Evolutionary conservation across 1,140 invertebrate species (phyloP), one percentile per base, ranked within the genome.

Genomic region (Drosophila mojavensis): DNA sequence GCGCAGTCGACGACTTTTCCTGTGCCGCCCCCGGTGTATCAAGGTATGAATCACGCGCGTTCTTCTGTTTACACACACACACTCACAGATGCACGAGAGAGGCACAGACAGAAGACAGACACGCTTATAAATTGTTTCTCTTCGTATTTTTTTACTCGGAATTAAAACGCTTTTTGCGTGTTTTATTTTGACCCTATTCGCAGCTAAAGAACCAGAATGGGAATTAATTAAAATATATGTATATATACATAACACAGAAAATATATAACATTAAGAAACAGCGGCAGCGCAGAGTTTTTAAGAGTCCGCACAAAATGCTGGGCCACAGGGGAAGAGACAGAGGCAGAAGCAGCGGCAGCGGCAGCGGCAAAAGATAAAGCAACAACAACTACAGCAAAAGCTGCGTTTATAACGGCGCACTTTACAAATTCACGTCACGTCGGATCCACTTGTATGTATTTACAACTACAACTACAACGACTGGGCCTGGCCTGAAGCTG

Each of bases 141-240:
- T 48, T 48, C 3, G 0, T 50, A 26, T 74, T 53, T 56, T 74
- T 58, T 17, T 45, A 81, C 71, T 68, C 69, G 81, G 82, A 85
- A 86, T 82, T 78, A 58, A 81, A 77, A 67, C 62, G 71, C 54
- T 88, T 77, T 48, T 79, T 82, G 63, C 65, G 70, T 80, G 58
- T 75, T 82, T 84, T 89, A 83, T 88, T 83, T 89, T 88, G 84
- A 89, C 85, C 84, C 67, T 88, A 88, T 89, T 89, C 65, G 84
- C 77, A 59, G 73, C 73, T 67, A 45, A 67, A 60, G 71, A 65
- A 66, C 63, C 72, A 75, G 72, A 75, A 75, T 75, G 53, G 39
- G 47, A 77, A 77, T 77, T 72, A 72, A 76, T 72, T 77, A 73
- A 73, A 68, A 77, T 67, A 73, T 66, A 55, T 56, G 20, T 47